These are phyloP conservation scores for Myotis brandtii DNA, from an alignment of 2,113 vertebrate genomes.

Conservation along the genomic window DNA sequence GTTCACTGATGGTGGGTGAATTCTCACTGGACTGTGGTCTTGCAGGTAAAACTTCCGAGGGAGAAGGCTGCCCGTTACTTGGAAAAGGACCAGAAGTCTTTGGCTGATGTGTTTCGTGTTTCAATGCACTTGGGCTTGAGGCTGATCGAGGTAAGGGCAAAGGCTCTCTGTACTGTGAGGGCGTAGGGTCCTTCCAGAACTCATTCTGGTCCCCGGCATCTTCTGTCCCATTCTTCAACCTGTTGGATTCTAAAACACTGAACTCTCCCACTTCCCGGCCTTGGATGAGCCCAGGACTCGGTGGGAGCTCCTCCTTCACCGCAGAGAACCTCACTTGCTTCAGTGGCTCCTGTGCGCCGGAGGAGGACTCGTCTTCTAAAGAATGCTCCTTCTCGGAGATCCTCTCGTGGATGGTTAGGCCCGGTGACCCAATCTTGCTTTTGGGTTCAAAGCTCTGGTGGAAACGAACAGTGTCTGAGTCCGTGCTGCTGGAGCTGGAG, in stretches of 20 bases:
- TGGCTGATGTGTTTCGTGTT: conserved; percentile 27
- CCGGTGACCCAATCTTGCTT: conserved; percentile 78
- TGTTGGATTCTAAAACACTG: conserved; percentile 83
- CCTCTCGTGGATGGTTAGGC: conserved; percentile 82
- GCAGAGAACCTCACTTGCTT: conserved; percentile 92
- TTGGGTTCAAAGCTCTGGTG: conserved; percentile 79
- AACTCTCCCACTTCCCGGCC: conserved; percentile 85
- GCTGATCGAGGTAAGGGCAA: conserved; percentile 36
- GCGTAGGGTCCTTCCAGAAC: conserved; percentile 29
- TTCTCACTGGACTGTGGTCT: conserved; percentile 58
- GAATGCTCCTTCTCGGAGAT: conserved; percentile 74
- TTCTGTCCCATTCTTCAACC: conserved; percentile 31
- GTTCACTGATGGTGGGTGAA: not conserved
- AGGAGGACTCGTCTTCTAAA: conserved; percentile 64
- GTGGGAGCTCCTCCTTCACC: conserved; percentile 70
- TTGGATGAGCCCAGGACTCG: conserved; percentile 60
- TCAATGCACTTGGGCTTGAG: conserved; percentile 46
- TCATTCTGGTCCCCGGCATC: not conserved
- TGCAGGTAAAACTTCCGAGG: conserved; percentile 60
- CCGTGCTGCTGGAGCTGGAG: conserved; percentile 90
- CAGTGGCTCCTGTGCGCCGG: conserved; percentile 83
- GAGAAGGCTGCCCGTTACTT: not conserved
- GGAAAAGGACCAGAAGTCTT: not conserved
- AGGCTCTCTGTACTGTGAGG: conserved; percentile 46
- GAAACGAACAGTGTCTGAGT: conserved; percentile 86